These are phyloP conservation scores for Myiozetetes cayanensis DNA, from an alignment of 2,113 vertebrate genomes.

Conservation along the genomic window DNA sequence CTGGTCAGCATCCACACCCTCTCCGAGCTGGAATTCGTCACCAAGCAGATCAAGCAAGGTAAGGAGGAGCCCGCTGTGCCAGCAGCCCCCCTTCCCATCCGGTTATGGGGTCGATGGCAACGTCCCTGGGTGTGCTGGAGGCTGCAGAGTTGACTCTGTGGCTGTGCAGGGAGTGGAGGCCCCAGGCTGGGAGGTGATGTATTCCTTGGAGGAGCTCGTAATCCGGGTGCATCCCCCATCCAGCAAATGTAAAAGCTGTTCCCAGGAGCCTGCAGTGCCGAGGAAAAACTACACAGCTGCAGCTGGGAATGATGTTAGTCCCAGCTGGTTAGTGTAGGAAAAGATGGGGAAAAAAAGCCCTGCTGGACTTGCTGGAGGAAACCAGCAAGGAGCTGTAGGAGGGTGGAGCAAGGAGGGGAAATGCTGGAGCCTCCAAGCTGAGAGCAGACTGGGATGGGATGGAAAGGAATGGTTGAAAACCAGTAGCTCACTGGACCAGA, in stretches of 20 bases:
- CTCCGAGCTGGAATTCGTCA: conserved; percentile 91
- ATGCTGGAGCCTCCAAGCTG: background rate
- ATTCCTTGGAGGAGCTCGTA: background rate
- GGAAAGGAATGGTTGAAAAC: background rate
- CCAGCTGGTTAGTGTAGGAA: background rate
- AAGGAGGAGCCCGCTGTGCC: background rate
- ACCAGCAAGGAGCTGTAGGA: background rate
- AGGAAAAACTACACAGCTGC: background rate
- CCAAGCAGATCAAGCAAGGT: conserved; percentile 88
- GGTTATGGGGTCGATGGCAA: fast-evolving
- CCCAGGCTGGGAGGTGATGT: background rate
- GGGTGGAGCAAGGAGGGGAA: background rate
- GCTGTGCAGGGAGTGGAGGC: background rate
- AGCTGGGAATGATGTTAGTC: background rate
- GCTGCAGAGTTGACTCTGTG: background rate
- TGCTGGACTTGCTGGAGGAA: background rate
- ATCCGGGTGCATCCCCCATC: background rate
- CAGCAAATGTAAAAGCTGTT: background rate
- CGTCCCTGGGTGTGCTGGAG: background rate
- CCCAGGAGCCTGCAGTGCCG: background rate
- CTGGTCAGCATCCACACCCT: conserved; percentile 93
- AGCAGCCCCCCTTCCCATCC: background rate
- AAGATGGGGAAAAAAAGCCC: background rate
- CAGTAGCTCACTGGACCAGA: background rate
- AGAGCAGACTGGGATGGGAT: background rate